Evolutionary conservation across 2,888 invertebrate species (phyloP), one percentile per base, ranked within the genome.

Genomic region (Lepidochrysops patricia): DNA sequence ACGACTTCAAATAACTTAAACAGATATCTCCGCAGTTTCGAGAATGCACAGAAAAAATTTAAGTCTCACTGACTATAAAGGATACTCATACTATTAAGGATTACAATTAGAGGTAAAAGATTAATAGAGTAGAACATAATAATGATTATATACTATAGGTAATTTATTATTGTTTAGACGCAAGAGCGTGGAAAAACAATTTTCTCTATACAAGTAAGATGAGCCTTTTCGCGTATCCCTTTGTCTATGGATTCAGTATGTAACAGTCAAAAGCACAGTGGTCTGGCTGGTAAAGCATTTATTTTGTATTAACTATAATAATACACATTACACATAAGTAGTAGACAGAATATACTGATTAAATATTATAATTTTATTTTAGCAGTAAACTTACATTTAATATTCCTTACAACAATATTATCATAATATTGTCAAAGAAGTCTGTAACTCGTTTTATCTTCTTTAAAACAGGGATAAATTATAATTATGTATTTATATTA

Each of bases 1-100:
- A 92, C 91, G 61, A 93, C 94, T 2, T 92, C 94, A 7, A 91
- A 92, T 58, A 91, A 92, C 4, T 82, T 95, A 57, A 92, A 92
- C 29, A 91, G 90, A 70, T 94, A 94, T 74, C 79, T 94, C 48
- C 89, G 90, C 58, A 89, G 89, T 67, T 91, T 93, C 64, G 92
- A 94, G 69, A 71, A 74, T 64, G 66, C 50, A n/a, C 37, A 43
- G 35, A 23, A 43, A 25, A 58, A 58, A 3, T 50, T 50, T 15
- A 34, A 58, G 25, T 50, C 49, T 50, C 58, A 50, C 23, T 49
- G 25, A 50, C 26, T 35, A 25, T 26, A 35, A 12, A 58, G 25
- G 13, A 26, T 58, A 59, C 35, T 27, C 19, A 35, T 59, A 52
- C n/a, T 50, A 26, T 25, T 52, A 49, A 35, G 12, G 9, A 19